phyloP scores from a whole-genome alignment of 2,797 vertebrate genomes.

The Sardinella longiceps region DNA sequence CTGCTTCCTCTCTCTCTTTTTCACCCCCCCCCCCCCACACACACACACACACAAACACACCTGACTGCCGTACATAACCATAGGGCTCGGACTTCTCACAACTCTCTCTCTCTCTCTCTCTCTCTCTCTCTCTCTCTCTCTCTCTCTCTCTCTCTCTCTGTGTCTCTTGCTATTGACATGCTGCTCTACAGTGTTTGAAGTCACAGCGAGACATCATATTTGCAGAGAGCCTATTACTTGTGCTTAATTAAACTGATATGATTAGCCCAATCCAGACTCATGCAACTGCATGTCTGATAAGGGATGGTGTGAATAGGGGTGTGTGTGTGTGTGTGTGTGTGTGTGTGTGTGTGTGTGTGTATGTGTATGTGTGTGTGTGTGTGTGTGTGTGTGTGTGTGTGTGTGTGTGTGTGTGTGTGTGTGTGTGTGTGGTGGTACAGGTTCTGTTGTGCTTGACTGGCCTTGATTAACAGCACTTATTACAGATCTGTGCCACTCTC shows the following conservation, averaged over 20 bases:
- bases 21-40: neutral
- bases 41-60: conserved; percentile 9
- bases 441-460: conserved; percentile 65
- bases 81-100: neutral
- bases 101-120: neutral
- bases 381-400: conserved; percentile 45
- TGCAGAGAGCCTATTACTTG: conserved; percentile 77
- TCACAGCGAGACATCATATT: conserved; percentile 69
- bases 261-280: conserved; percentile 77
- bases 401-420: too few species aligned
- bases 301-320: conserved; percentile 41
- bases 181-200: conserved; percentile 52
- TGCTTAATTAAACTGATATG: conserved; percentile 80
- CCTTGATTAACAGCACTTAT: conserved; percentile 66
- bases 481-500: neutral
- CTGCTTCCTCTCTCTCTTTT: neutral
- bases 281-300: conserved; percentile 66
- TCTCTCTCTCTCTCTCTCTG: neutral
- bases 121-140: neutral
- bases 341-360: too few species aligned
- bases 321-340: too few species aligned
- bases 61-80: neutral
- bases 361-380: conserved; percentile 59
- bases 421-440: too few species aligned
- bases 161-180: conserved; percentile 60